Percentiles rank a stretch among this genome's conserved stretches.
Evolutionary conservation across 2,888 invertebrate species (phyloP).

Genomic region (Melipona beecheii): DNA sequence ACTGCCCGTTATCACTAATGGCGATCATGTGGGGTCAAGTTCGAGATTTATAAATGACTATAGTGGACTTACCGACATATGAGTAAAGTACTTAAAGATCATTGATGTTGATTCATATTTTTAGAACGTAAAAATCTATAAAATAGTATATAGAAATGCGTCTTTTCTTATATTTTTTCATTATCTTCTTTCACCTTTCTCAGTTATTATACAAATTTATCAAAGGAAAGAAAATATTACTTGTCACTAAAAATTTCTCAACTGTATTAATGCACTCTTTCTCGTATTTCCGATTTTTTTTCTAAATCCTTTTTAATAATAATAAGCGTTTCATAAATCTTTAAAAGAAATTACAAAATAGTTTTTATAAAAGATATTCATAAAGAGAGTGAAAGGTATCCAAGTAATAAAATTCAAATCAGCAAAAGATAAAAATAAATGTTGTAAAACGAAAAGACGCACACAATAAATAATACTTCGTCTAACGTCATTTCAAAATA

Average conservation of each 20-base stretch:
- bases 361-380: neutral
- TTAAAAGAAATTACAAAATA: neutral
- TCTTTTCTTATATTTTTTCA: neutral
- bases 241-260: neutral
- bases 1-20: conserved; percentile 43
- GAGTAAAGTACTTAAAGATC: neutral
- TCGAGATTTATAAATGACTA: conserved; percentile 52
- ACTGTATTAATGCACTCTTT: neutral
- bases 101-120: neutral
- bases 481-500: neutral
- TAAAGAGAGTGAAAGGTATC: neutral
- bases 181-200: too few species aligned
- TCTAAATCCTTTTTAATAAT: neutral
- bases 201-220: too few species aligned
- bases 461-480: neutral
- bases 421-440: neutral
- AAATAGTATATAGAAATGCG: neutral
- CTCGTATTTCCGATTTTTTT: neutral
- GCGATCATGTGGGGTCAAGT: conserved; percentile 45
- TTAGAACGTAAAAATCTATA: neutral
- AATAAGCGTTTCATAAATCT: neutral
- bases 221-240: neutral
- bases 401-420: neutral
- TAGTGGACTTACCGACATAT: neutral
- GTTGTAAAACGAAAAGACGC: too few species aligned